Evolutionary conservation across 2,888 invertebrate genomes (phyloP).

Genomic region (Polyommatus icarus): DNA sequence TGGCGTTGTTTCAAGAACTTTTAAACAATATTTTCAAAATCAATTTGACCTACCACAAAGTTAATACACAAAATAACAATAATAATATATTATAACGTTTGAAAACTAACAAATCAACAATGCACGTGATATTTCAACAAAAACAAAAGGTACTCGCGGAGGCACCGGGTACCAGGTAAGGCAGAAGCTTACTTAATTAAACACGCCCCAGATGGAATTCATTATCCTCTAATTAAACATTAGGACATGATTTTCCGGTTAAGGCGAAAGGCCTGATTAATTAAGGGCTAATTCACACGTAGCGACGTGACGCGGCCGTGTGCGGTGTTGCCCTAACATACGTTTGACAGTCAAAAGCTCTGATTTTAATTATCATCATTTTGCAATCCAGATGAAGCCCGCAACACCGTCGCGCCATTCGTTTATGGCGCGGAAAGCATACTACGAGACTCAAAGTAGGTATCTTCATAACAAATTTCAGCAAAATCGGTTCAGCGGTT

Average conservation of each 20-base stretch:
- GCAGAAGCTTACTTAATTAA: constrained; percentile 55
- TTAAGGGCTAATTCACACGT: constrained; percentile 51
- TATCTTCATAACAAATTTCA: too few relatives aligned
- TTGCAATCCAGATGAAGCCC: too few relatives aligned
- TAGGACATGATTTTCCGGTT: constrained; percentile 66
- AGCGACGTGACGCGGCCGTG: constrained; percentile 29
- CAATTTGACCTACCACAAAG: background rate
- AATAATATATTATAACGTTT: background rate
- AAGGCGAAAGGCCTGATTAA: constrained; percentile 57
- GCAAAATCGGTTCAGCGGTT: too few relatives aligned
- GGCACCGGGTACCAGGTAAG: background rate
- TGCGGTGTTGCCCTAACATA: constrained; percentile 17
- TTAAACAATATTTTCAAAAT: too few relatives aligned
- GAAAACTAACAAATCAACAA: background rate
- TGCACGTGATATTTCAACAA: background rate
- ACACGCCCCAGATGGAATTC: constrained; percentile 65
- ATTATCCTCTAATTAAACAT: constrained; percentile 71
- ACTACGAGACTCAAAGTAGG: too few relatives aligned
- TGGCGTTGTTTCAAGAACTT: background rate
- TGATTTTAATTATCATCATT: background rate
- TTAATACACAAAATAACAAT: background rate
- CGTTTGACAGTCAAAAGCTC: background rate
- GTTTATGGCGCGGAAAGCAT: too few relatives aligned
- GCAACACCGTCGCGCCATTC: too few relatives aligned
- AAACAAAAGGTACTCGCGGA: background rate